These are phyloP conservation scores for Sthenelais limicola DNA, from an alignment of 2,888 invertebrate species.

Conservation along the genomic window DNA sequence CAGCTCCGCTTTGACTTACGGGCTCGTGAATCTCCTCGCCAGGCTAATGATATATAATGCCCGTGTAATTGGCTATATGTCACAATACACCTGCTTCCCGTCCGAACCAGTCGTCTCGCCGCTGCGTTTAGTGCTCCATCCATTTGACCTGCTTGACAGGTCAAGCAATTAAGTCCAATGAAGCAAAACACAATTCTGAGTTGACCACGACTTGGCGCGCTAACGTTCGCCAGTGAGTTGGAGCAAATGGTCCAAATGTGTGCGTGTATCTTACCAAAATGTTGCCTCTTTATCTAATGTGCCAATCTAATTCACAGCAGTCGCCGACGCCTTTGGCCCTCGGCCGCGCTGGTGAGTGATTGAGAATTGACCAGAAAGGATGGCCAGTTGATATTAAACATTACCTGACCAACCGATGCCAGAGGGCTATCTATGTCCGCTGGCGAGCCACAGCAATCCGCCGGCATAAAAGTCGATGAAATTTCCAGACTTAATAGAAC, in stretches of 20 bases:
- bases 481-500: no score
- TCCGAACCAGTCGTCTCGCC: not conserved
- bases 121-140: conserved; percentile 8
- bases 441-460: no score
- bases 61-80: conserved; percentile 8
- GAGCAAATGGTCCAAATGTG: no score
- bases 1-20: no score
- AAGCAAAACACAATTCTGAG: conserved; percentile 31
- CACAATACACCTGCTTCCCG: not conserved
- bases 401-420: no score
- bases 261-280: not conserved
- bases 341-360: no score
- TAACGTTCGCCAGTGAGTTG: no score
- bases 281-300: conserved; percentile 18
- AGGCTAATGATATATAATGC: conserved; percentile 24
- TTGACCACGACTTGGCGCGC: conserved; percentile 6
- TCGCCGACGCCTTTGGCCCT: not conserved
- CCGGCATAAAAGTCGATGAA: no score
- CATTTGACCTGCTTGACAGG: conserved; percentile 30
- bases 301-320: conserved; percentile 28
- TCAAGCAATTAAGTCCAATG: conserved; percentile 31
- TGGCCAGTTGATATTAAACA: no score
- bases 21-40: no score
- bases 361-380: no score
- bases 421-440: no score